Base-by-base conservation (phyloP, 2,888 invertebrate species). In the Drosophila prostipennis region DNA sequence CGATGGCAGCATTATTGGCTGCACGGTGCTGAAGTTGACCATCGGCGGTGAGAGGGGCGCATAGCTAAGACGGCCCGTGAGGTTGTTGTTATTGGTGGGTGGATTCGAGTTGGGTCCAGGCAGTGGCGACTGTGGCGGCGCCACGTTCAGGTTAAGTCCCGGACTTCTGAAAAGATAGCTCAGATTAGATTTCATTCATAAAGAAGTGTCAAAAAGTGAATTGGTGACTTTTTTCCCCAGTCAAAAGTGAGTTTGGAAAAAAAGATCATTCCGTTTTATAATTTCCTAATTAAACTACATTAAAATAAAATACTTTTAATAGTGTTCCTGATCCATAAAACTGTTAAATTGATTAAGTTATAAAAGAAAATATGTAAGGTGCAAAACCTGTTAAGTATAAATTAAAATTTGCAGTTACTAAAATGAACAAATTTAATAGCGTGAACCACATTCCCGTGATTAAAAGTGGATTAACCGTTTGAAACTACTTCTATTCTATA, bases 11-110 rank as follows among this genome's bases (percentile, higher is more conserved):
- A 76, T 72, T 37, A 84, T 83, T 16, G 84, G 84, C 53, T 86
- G 84, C 71, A 86, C 51, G 7, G 59, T 57, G 68, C 84, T 80
- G 32, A 75, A 79, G 57, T 80, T 88, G 13, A 80, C 74, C 40
- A 74, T 53, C 1, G 73, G 77, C 11, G 77, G 57, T 5, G 81
- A 65, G 34, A 49, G 67, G 34, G 77, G 78, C 54, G 71, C 76
- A 49, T 77, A 88, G 36, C 70, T 74, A 6, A 87, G 55, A 14
- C 75, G 78, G 11, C 76, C 81, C n/a, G 67, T 51, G 29, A 57
- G 68, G 53, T 49, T 46, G 67, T 53, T 69, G 52, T 54, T 55
- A 56, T 74, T 82, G 73, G 80, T 74, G 82, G 83, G 82, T 71
- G 34, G 36, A 45, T 70, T 78, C 45, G 48, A 52, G 56, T 65